Conservation (phyloP, 2,113 vertebrate species). For the Ammodytes dubius region DNA sequence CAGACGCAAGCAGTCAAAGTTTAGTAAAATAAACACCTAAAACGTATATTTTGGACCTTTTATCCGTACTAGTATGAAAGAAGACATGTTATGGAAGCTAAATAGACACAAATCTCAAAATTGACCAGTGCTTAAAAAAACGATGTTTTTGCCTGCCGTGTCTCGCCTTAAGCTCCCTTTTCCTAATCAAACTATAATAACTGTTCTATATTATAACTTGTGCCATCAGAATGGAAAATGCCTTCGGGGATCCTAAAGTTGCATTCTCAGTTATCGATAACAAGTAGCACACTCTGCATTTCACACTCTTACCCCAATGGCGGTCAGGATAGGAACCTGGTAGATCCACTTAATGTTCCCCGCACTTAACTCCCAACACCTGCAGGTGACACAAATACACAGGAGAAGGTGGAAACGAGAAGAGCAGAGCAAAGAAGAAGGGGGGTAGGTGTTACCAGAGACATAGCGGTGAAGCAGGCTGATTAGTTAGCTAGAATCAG, state of each 20-base stretch:
- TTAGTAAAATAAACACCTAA: no score
- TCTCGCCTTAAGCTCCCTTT: no score
- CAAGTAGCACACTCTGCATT: not conserved
- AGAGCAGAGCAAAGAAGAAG: not conserved
- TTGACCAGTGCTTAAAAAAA: not conserved
- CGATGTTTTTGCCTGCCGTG: no score
- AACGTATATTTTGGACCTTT: no score
- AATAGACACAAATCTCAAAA: no score
- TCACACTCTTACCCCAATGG: conserved; percentile 87
- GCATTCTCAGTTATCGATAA: not conserved
- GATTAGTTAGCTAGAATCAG: no score
- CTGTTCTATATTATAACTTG: not conserved
- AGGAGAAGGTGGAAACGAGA: not conserved
- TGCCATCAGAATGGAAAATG: not conserved
- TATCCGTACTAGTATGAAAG: no score
- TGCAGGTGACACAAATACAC: conserved; percentile 54
- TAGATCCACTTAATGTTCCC: conserved; percentile 92
- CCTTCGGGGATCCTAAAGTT: not conserved
- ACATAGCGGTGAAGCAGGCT: no score
- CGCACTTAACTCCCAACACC: conserved; percentile 91
- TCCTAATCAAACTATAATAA: no score
- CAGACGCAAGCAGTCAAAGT: no score
- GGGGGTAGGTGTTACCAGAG: not conserved
- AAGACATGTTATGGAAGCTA: no score
- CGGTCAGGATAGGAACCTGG: conserved; percentile 90